These are phyloP conservation scores for Eunapius fragilis DNA, from an alignment of 37 sponge, comb jelly and placozoan species.

Conservation along the genomic window DNA sequence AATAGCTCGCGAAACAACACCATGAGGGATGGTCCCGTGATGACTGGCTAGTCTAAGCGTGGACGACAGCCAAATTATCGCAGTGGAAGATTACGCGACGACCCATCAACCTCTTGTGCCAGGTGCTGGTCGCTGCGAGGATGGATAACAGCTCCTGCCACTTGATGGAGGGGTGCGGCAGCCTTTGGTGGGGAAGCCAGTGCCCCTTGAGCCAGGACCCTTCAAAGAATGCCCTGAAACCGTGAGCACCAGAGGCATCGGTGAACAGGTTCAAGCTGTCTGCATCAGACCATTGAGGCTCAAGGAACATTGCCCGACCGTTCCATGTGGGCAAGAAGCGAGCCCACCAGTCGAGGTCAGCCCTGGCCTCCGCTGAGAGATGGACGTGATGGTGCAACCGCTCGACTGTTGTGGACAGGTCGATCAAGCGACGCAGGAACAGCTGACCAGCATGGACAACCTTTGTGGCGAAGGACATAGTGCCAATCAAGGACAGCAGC, in stretches of 20 bases:
- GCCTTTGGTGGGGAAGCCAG: slow-evolving; percentile 7
- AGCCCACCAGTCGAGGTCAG: too few species aligned
- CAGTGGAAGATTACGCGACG: slow-evolving; percentile 5
- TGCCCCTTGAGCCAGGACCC: neutral
- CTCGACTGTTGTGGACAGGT: too few species aligned
- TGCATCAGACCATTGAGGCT: slow-evolving; percentile 2
- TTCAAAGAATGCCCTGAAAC: slow-evolving; percentile 13
- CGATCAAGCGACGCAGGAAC: slow-evolving; percentile 28
- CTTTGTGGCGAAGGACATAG: slow-evolving; percentile 2
- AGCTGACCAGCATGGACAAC: slow-evolving; percentile 21
- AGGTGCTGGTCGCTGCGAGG: neutral
- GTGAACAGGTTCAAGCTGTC: slow-evolving; percentile 7
- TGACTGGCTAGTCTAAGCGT: neutral
- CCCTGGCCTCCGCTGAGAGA: too few species aligned
- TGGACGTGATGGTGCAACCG: too few species aligned
- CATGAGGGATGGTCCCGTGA: neutral
- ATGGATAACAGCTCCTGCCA: slow-evolving; percentile 21
- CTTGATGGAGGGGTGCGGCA: neutral
- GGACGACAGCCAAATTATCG: slow-evolving; percentile 24
- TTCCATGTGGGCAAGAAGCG: slow-evolving; percentile 13
- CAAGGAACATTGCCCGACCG: slow-evolving; percentile 9
- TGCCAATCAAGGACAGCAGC: slow-evolving; percentile 26
- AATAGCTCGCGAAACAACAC: too few species aligned
- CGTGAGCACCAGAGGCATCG: slow-evolving; percentile 23
- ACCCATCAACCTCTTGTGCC: neutral